Evolutionary conservation across 2,797 vertebrate genomes (phyloP).

Genomic region (Gymnopithys bicolor): DNA sequence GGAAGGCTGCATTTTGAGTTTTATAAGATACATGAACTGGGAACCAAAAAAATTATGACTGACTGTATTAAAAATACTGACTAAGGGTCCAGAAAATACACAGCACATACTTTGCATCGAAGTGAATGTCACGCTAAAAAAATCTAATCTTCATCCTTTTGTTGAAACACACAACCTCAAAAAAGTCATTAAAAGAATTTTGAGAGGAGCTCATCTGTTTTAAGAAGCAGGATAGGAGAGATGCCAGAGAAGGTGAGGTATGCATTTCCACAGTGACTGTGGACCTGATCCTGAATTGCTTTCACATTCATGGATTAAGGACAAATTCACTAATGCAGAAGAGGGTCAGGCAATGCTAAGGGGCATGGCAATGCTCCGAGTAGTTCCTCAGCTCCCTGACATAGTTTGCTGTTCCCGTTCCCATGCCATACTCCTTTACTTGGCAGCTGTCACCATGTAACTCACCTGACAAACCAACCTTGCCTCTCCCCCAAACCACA

Average conservation of each 20-base stretch:
- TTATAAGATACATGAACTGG: neutral
- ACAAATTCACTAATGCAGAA: neutral
- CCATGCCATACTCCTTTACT: neutral
- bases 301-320: neutral
- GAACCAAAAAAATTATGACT: neutral
- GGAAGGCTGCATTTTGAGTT: neutral
- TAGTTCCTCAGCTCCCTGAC: neutral
- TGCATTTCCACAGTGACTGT: neutral
- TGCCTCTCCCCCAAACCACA: neutral
- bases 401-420: neutral
- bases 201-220: neutral
- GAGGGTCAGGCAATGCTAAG: neutral
- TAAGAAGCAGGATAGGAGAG: neutral
- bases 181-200: neutral
- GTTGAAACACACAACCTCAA: neutral
- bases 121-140: neutral
- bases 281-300: accelerated
- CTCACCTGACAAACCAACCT: neutral
- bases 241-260: neutral
- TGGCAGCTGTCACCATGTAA: neutral
- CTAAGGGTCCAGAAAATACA: neutral
- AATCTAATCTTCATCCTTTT: neutral
- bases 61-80: constrained; percentile 11
- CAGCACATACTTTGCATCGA: neutral
- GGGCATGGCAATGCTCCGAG: neutral